Evolutionary conservation across 2,797 vertebrate genomes (phyloP), one percentile per base, ranked within the genome.

Genomic region (Accipiter minullus): DNA sequence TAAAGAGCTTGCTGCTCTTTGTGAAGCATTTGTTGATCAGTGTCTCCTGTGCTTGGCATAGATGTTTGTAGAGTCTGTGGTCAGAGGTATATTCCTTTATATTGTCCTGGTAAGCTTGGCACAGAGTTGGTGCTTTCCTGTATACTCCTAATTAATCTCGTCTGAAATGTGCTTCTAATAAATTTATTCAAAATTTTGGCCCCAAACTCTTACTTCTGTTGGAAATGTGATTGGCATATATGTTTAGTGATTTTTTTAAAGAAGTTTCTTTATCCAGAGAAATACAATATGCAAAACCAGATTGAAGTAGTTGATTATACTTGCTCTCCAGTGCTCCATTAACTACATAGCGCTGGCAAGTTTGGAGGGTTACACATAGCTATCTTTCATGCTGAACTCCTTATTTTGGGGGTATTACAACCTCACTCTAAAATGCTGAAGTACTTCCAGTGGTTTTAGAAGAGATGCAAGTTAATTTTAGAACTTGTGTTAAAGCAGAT

Each of bases 401-500:
- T 45, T 92, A 69, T 93, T 95, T 90, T 62, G 29, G 45, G 80
- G 23, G 32, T 93, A 56, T 90, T 96, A 67, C 47, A 63, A 29
- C 63, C n/a, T 93, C 32, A 12, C 26, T 86, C 15, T 73, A 71
- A 92, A 97, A 93, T 80, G 73, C 76, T 86, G 67, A 93, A 86
- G 36, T 79, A 59, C 38, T 93, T 94, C 44, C 67, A 81, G 12
- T 74, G 56, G 20, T 53, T 95, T 90, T 67, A 69, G 88, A 84
- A 81, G 77, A 94, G 52, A 22, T 0, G 0, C 25, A 45, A 38
- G 58, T 88, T 86, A 88, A 85, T 81, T 93, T 96, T 87, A 92
- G 87, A 72, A 66, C 38, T 84, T 66, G 42, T 58, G 34, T 19
- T 81, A 66, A 80, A 90, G 55, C 73, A 80, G 50, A 40, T 32